Evolutionary conservation across 2,797 vertebrate species (phyloP).

Genomic region (Poeciliopsis presidionis): DNA sequence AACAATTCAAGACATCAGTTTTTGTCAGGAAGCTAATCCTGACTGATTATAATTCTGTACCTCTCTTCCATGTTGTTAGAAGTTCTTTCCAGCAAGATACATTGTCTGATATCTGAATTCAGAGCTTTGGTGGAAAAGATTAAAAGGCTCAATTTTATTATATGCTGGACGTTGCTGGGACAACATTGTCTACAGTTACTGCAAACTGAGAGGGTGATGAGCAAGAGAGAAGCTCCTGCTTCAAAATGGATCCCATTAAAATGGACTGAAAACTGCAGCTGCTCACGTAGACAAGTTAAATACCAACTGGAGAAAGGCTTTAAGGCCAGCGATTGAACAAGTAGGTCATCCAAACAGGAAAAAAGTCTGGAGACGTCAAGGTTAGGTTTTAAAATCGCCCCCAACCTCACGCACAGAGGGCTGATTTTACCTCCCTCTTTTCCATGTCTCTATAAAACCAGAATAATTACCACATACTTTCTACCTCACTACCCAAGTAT

Average conservation of each 20-base stretch:
- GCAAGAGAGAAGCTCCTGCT: not conserved
- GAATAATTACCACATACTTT: not conserved
- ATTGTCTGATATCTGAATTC: slow-evolving; percentile 29
- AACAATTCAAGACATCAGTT: slow-evolving; percentile 51
- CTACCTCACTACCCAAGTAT: not conserved
- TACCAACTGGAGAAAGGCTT: not conserved
- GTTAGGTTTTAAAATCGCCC: not conserved
- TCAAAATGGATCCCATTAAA: not conserved
- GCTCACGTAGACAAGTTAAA: not conserved
- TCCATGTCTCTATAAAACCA: not conserved
- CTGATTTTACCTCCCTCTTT: no score
- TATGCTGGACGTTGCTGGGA: not conserved
- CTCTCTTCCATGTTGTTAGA: slow-evolving; percentile 23
- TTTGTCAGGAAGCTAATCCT: slow-evolving; percentile 41
- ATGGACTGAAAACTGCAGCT: not conserved
- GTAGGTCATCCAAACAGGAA: not conserved
- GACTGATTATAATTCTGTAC: slow-evolving; percentile 29
- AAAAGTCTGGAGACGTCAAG: not conserved
- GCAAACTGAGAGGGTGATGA: not conserved
- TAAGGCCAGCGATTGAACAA: not conserved
- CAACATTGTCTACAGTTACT: not conserved
- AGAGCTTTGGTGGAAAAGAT: not conserved
- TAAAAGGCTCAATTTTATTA: not conserved
- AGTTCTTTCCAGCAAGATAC: slow-evolving; percentile 7
- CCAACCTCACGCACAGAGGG: not conserved